Conservation (phyloP, 2,797 vertebrate species). For the Anisognathus igniventris region DNA sequence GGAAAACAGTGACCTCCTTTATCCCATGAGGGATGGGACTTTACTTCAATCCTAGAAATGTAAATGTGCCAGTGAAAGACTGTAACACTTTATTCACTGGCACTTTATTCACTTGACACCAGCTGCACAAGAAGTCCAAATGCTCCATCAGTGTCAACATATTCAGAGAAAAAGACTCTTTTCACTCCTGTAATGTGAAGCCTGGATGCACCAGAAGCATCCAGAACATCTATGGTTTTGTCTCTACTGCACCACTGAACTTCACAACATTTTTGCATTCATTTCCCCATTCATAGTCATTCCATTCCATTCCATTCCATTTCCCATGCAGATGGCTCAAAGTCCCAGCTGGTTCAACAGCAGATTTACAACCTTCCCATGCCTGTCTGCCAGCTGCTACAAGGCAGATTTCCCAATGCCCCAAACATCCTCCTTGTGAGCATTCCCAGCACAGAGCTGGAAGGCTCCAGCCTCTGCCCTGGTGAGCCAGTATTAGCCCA, state of each 20-base stretch:
- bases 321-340: not conserved
- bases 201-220: not conserved
- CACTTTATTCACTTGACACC: not conserved
- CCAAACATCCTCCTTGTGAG: rapidly evolving
- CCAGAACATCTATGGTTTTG: not conserved
- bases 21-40: not conserved
- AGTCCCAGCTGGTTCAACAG: not conserved
- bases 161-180: not conserved
- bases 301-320: not conserved
- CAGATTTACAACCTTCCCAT: not conserved
- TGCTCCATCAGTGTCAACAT: not conserved
- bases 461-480: not conserved
- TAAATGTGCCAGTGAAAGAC: not conserved
- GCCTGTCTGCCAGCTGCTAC: not conserved
- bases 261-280: not conserved
- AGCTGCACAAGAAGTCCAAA: not conserved
- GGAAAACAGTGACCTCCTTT: not conserved
- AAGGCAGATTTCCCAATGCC: not conserved
- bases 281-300: not conserved
- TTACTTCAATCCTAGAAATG: not conserved
- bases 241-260: not conserved
- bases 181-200: not conserved
- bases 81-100: not conserved
- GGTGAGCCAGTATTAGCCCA: not conserved
- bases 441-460: not conserved